Conservation (phyloP, 2,113 vertebrate species). For the Rallus limicola region DNA sequence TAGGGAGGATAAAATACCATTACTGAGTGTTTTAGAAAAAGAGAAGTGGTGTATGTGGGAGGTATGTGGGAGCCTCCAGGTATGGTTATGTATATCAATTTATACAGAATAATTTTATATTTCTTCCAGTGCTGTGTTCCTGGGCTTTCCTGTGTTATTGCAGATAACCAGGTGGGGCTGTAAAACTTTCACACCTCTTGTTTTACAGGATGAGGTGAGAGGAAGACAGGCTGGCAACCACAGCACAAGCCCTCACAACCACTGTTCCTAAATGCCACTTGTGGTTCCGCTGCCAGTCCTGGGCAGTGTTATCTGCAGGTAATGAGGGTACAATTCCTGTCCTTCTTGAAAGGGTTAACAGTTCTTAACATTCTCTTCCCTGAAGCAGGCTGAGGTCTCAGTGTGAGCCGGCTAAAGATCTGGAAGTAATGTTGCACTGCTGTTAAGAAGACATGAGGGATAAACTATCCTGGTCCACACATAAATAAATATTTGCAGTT, state of each 20-base stretch:
- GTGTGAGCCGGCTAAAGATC: neutral
- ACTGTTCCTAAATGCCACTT: neutral
- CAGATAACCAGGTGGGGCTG: neutral
- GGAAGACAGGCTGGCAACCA: neutral
- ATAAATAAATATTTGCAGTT: constrained; percentile 56
- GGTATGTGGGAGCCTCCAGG: neutral
- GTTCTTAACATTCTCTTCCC: neutral
- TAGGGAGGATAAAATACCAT: neutral
- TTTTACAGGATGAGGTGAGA: neutral
- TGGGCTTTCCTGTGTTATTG: neutral
- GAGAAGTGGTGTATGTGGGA: neutral
- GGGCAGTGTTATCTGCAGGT: neutral
- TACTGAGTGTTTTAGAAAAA: neutral
- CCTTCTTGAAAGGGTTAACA: neutral
- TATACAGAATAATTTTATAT: neutral
- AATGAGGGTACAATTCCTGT: neutral
- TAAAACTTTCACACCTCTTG: neutral
- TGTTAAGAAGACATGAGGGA: neutral
- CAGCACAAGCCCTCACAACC: neutral
- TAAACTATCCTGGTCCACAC: constrained; percentile 30
- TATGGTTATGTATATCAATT: neutral
- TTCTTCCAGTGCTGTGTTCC: neutral
- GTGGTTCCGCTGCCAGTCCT: neutral
- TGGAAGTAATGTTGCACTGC: neutral
- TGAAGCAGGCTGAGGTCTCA: neutral